Percentiles rank a stretch among this genome's conserved stretches.
Evolutionary conservation across 2,888 invertebrate species (phyloP).

Genomic region (Isoperla grammatica): DNA sequence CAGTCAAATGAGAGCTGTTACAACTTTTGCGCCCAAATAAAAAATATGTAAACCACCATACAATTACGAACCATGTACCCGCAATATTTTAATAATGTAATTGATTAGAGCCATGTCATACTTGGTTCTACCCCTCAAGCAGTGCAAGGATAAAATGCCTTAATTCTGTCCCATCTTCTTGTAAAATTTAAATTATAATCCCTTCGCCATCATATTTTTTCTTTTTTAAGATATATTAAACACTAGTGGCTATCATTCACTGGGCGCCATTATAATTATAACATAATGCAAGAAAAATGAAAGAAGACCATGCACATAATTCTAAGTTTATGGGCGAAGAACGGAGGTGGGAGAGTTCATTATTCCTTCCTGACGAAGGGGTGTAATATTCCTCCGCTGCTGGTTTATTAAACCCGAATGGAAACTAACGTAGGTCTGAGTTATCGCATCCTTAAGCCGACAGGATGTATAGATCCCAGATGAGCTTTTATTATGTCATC

Average conservation of each 20-base stretch:
- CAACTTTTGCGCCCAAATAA: too few relatives aligned
- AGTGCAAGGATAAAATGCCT: too few relatives aligned
- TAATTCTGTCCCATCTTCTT: too few relatives aligned
- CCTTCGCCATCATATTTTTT: too few relatives aligned
- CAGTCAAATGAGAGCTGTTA: too few relatives aligned
- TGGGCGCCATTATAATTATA: slow-evolving; percentile 5
- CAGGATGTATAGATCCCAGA: background rate
- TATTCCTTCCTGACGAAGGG: background rate
- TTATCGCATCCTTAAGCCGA: background rate
- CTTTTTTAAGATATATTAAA: too few relatives aligned
- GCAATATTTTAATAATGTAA: too few relatives aligned
- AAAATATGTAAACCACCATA: too few relatives aligned
- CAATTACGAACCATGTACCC: too few relatives aligned
- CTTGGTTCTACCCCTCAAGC: too few relatives aligned
- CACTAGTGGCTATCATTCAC: slow-evolving; percentile 4
- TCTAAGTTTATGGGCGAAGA: slow-evolving; percentile 2
- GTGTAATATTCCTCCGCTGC: background rate
- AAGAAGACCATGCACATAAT: slow-evolving; percentile 1
- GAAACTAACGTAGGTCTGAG: background rate
- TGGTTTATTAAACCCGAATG: slow-evolving; percentile 8
- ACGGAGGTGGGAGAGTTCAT: background rate
- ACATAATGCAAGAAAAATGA: slow-evolving; percentile 1
- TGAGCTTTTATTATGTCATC: background rate
- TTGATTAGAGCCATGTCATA: too few relatives aligned
- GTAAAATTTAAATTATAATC: too few relatives aligned